Evolutionary conservation across 2,113 vertebrate genomes (phyloP).

Genomic region (Nestor notabilis): DNA sequence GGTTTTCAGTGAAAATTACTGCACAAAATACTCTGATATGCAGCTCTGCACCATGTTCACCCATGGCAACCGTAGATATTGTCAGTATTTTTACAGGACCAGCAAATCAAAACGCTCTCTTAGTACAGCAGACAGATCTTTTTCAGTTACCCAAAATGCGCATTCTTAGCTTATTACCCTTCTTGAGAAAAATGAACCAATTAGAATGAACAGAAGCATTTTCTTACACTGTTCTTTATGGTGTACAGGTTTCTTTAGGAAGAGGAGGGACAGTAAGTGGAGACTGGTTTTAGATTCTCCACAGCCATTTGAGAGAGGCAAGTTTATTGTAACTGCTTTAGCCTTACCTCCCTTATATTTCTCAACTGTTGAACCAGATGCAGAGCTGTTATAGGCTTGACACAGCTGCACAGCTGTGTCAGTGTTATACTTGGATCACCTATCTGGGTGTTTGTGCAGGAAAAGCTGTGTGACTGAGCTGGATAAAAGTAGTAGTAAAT

Average conservation of each 20-base stretch:
- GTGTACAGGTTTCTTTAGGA: background rate
- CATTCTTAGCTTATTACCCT: background rate
- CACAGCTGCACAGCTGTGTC: background rate
- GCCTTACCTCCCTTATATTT: background rate
- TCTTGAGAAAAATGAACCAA: background rate
- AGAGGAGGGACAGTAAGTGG: too few relatives aligned
- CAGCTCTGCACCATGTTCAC: background rate
- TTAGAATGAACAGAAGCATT: background rate
- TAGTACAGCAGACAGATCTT: background rate
- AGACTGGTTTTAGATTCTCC: background rate
- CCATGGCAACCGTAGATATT: fast-evolving
- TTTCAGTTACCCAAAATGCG: background rate
- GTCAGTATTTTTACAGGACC: background rate
- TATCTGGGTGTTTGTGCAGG: background rate
- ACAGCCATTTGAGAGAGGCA: background rate
- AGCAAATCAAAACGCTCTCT: background rate
- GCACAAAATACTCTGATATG: background rate
- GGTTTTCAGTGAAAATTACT: background rate
- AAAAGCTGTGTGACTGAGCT: background rate
- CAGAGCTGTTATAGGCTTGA: background rate
- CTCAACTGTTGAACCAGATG: background rate
- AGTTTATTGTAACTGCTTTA: background rate
- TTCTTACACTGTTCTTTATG: fast-evolving
- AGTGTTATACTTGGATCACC: background rate
- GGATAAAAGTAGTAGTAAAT: background rate